phyloP scores from a whole-genome alignment of 2,113 vertebrate genomes.

The Mustelus asterias region DNA sequence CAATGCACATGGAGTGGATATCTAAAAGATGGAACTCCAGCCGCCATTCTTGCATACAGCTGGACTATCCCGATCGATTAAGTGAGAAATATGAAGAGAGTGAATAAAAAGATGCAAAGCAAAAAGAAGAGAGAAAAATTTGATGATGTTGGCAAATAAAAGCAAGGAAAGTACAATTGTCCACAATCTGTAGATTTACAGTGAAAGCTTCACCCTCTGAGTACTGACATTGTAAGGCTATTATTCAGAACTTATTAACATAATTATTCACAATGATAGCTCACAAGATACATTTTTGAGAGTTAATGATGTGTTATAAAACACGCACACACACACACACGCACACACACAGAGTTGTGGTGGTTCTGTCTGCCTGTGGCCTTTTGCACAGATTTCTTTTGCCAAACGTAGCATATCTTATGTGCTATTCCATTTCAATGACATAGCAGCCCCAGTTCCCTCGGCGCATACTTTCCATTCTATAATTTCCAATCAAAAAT shows the following conservation, averaged over 20 bases:
- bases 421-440: constrained; percentile 4
- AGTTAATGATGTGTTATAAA: constrained; percentile 25
- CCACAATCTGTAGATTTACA: background rate
- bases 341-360: background rate
- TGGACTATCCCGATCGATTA: background rate
- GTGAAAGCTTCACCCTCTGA: background rate
- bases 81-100: background rate
- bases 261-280: constrained; percentile 27
- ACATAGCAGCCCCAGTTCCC: background rate
- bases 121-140: background rate
- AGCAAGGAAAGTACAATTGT: background rate
- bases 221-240: background rate
- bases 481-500: constrained; percentile 26
- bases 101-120: background rate
- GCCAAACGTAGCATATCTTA: background rate
- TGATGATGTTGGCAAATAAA: background rate
- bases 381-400: constrained; percentile 21
- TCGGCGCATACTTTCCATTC: constrained; percentile 6
- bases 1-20: background rate
- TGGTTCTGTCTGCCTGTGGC: constrained; percentile 6
- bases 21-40: background rate
- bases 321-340: background rate
- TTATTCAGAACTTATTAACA: constrained; percentile 3
- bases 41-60: too few relatives aligned
- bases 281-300: constrained; percentile 13